A percentile compares a stretch with the other conserved stretches of the same genome.
These are phyloP conservation scores for Antigone vipio DNA, from an alignment of 2,113 vertebrate genomes.

Conservation along the genomic window DNA sequence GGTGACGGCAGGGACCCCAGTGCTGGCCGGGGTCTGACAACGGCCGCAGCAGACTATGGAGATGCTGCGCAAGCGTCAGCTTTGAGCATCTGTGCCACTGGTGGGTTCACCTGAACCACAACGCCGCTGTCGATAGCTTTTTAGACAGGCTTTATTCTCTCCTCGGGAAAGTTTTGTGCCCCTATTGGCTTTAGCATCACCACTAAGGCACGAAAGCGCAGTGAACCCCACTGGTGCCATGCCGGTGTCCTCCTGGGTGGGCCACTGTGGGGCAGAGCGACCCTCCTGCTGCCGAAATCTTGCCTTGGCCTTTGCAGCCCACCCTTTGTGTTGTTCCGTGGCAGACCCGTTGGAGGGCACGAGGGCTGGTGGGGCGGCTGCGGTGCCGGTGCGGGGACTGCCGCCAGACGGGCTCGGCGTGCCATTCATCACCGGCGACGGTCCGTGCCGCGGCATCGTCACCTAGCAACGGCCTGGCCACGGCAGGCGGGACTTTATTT, in stretches of 20 bases:
- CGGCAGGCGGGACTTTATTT: conserved; percentile 18
- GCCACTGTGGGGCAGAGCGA: background rate
- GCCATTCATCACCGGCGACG: conserved; percentile 97
- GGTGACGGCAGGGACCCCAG: accelerated
- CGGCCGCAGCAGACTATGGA: background rate
- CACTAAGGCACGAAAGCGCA: background rate
- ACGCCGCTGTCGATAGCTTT: accelerated
- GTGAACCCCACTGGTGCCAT: background rate
- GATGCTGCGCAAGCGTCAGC: accelerated
- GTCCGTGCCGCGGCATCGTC: conserved; percentile 90
- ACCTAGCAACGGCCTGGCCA: conserved; percentile 96
- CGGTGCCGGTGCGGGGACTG: conserved; percentile 74
- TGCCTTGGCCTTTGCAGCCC: conserved; percentile 59
- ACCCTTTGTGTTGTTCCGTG: conserved; percentile 73
- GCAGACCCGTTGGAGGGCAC: background rate
- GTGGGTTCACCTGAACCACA: background rate
- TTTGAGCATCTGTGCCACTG: background rate
- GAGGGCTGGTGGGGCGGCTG: background rate
- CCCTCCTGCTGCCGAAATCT: conserved; percentile 44
- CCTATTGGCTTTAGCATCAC: background rate
- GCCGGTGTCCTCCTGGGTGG: background rate
- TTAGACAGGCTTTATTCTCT: background rate
- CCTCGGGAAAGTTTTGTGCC: background rate
- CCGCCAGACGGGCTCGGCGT: conserved; percentile 86
- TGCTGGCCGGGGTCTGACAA: background rate